Evolutionary conservation across 2,888 invertebrate genomes (phyloP).

Genomic region (Perizoma flavofasciatum): DNA sequence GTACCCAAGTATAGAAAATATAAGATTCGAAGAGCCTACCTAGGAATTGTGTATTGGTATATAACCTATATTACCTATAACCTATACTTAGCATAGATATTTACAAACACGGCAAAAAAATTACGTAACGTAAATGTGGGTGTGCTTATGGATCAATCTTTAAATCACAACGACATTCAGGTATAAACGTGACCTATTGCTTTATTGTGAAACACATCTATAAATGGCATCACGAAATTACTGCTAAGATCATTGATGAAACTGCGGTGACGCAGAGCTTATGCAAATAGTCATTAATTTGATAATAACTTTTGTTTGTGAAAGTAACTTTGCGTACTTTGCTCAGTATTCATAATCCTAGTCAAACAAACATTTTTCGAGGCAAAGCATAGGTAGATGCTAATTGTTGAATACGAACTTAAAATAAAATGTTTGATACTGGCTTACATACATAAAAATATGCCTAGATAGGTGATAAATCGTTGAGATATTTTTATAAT

Average conservation of each 20-base stretch:
- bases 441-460: not conserved
- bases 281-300: conserved; percentile 28
- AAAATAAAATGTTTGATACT: conserved; percentile 2
- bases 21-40: too few relatives aligned
- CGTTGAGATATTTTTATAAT: conserved; percentile 22
- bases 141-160: conserved; percentile 22
- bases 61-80: too few relatives aligned
- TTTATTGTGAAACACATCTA: conserved; percentile 27
- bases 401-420: conserved; percentile 1
- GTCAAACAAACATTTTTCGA: conserved; percentile 5
- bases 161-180: conserved; percentile 17
- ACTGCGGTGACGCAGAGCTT: conserved; percentile 20
- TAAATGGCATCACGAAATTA: conserved; percentile 17
- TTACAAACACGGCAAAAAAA: not conserved
- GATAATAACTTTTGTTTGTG: conserved; percentile 22
- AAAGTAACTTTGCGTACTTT: conserved; percentile 17
- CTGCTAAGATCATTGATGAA: conserved; percentile 17
- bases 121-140: conserved; percentile 4
- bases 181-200: conserved; percentile 17
- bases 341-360: conserved; percentile 11
- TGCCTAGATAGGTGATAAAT: conserved; percentile 9
- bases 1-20: too few relatives aligned
- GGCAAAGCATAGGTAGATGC: conserved; percentile 3
- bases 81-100: too few relatives aligned
- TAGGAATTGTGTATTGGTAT: too few relatives aligned